Base-by-base conservation (phyloP, 1,140 invertebrate genomes). In the Macrobrachium nipponense region DNA sequence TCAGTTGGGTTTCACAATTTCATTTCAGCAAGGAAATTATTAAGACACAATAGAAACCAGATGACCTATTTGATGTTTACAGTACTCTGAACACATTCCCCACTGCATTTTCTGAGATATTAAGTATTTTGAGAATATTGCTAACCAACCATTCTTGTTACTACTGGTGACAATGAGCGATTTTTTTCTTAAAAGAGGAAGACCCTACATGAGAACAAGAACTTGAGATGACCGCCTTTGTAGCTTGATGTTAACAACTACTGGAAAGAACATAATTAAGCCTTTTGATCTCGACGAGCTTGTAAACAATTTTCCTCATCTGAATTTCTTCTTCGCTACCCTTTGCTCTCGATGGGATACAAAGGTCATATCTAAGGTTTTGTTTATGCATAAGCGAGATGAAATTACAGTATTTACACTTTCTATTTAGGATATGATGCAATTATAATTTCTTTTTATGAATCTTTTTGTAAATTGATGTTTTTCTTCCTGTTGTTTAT, bases 61-160 rank as follows among this genome's bases (percentile, higher is more conserved):
- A 78, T 51, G 76, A 78, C 76, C 44, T 58, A 78, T 59, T 59
- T 78, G 76, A 78, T 78, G 76, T 78, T 23, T 0, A 61, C 59
- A 79, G 62, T 61, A 79, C 23, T 61, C 77, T 79, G 77, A 79
- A 79, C 20, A 79, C 77, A 79, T 79, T 79, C 64, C 77, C 77
- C 59, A 61, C 62, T 64, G 59, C 59, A 58, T 79, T 79, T 79
- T 79, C 77, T 61, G 60, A 79, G 77, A 79, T 79, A 79, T 43
- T 79, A 61, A 79, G 59, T 27, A 62, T 79, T n/a, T 61, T 79
- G 59, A 60, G 20, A 79, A 79, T 62, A 79, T 61, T 79, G 77
- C 60, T 79, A 79, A 59, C 77, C 77, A 79, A 59, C 77, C 77
- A 79, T 79, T 61, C 77, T 10, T 61, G 77, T 79, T 23, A 79